Evolutionary conservation across 2,797 vertebrate genomes (phyloP).

Genomic region (Taenioides sp.): DNA sequence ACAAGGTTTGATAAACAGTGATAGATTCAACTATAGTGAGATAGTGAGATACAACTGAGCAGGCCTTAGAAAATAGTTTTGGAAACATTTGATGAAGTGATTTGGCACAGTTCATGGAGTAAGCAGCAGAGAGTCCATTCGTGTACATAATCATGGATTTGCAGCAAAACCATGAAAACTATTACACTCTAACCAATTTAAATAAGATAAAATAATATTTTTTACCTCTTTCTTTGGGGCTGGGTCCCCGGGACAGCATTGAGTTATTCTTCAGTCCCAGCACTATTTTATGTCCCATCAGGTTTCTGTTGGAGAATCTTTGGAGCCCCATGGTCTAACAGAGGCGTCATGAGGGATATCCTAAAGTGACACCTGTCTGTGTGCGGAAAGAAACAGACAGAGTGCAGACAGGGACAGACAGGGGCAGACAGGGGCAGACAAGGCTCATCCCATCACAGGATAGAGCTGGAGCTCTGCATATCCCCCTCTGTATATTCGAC

Average conservation of each 20-base stretch:
- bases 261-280: neutral
- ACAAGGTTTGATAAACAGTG: neutral
- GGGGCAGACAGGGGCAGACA: too few species aligned
- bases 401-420: too few species aligned
- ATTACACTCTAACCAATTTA: neutral
- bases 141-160: too few species aligned
- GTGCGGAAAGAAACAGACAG: conserved; percentile 51
- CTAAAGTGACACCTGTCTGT: conserved; percentile 61
- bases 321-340: conserved; percentile 26
- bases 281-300: conserved; percentile 1
- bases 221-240: neutral
- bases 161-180: too few species aligned
- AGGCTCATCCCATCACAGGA: conserved; percentile 60
- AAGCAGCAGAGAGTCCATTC: too few species aligned
- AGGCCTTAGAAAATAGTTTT: too few species aligned
- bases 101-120: too few species aligned
- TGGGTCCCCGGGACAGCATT: neutral
- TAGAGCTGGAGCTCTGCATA: conserved; percentile 48
- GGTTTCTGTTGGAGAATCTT: conserved; percentile 36
- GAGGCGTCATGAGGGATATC: conserved; percentile 54
- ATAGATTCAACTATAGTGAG: neutral
- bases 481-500: conserved; percentile 43
- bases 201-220: neutral
- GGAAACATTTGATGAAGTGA: too few species aligned
- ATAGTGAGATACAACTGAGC: neutral